These are phyloP conservation scores for Mylabris sibirica DNA, from an alignment of 2,888 invertebrate genomes.

Conservation along the genomic window DNA sequence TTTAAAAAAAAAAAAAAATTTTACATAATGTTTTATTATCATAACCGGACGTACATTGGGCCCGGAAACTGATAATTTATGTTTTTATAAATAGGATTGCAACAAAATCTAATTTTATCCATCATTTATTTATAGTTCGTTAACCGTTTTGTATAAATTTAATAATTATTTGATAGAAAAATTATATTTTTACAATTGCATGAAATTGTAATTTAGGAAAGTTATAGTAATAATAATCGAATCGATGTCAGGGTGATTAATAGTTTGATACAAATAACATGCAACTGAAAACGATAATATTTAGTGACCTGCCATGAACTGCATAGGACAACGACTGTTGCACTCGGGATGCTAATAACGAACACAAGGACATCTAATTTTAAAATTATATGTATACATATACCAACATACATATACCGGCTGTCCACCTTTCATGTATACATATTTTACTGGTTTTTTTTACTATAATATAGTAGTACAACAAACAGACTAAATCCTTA, in stretches of 20 bases:
- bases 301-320: conserved; percentile 42
- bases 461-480: neutral
- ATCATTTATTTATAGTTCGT: conserved; percentile 12
- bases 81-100: neutral
- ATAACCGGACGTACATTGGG: neutral
- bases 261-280: conserved; percentile 32
- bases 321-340: conserved; percentile 41
- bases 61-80: conserved; percentile 17
- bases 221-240: conserved; percentile 1
- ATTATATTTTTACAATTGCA: neutral
- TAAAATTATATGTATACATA: conserved; percentile 33
- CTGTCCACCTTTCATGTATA: conserved; percentile 29
- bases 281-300: conserved; percentile 18
- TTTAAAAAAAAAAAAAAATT: no score
- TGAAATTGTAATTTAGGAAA: conserved; percentile 5
- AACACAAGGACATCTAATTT: conserved; percentile 47
- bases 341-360: conserved; percentile 40
- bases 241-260: conserved; percentile 27
- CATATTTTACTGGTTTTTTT: conserved; percentile 13
- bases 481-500: no score
- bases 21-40: conserved; percentile 1
- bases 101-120: conserved; percentile 1
- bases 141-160: conserved; percentile 13
- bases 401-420: neutral
- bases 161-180: conserved; percentile 4